Conservation (phyloP, 2,888 invertebrate genomes). For the Coronaproctus castanopsis region DNA sequence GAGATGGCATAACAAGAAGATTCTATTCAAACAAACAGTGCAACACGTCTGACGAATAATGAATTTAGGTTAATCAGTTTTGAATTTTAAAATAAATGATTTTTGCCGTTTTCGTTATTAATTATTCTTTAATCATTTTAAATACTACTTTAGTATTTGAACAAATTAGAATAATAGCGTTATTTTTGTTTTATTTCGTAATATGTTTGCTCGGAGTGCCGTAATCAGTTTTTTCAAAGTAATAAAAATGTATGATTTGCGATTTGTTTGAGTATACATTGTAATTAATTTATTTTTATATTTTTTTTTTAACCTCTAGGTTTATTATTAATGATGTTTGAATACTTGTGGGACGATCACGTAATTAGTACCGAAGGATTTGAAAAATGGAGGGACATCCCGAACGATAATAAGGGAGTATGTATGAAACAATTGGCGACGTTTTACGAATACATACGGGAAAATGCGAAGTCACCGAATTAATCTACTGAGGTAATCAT, state of each 20-base stretch:
- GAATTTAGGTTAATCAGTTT: too few relatives aligned
- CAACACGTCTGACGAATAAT: too few relatives aligned
- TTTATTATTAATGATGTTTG: not conserved
- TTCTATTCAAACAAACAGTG: too few relatives aligned
- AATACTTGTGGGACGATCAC: not conserved
- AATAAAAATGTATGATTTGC: too few relatives aligned
- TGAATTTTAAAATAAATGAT: too few relatives aligned
- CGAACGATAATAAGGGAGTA: not conserved
- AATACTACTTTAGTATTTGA: too few relatives aligned
- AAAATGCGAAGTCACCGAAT: not conserved
- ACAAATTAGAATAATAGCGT: too few relatives aligned
- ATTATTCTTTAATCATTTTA: too few relatives aligned
- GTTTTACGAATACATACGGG: not conserved
- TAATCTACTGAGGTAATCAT: not conserved
- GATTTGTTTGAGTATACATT: not conserved
- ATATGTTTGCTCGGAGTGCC: too few relatives aligned
- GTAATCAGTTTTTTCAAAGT: too few relatives aligned
- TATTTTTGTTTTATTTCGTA: not conserved
- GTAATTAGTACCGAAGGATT: not conserved
- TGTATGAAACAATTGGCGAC: not conserved
- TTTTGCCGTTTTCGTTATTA: too few relatives aligned
- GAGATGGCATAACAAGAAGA: too few relatives aligned
- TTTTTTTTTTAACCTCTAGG: not conserved
- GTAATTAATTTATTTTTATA: not conserved
- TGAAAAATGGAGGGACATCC: not conserved